Conservation (phyloP, 2,797 vertebrate species). For the Trachurus trachurus region DNA sequence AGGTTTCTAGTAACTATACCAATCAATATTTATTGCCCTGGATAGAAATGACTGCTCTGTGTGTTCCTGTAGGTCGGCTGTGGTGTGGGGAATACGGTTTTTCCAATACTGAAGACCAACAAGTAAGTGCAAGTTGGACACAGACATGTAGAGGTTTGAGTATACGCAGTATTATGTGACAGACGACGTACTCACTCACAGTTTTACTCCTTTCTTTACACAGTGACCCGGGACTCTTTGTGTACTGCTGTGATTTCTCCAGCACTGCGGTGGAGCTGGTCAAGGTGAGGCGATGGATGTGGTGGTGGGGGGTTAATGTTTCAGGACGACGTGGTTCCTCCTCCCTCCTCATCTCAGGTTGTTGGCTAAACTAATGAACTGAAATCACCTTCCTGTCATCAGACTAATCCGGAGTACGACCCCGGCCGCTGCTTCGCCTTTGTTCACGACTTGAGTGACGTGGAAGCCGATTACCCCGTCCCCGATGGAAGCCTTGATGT, state of each 20-base stretch:
- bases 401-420: conserved; percentile 93
- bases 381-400: conserved; percentile 38
- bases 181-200: not conserved
- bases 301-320: not conserved
- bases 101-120: conserved; percentile 98
- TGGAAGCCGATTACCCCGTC: conserved; percentile 88
- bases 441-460: conserved; percentile 93
- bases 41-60: not conserved
- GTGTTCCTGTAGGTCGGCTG: conserved; percentile 91
- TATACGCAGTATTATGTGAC: not conserved
- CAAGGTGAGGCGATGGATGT: conserved; percentile 85
- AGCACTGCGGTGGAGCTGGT: conserved; percentile 94
- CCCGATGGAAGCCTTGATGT: conserved; percentile 90
- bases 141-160: not conserved
- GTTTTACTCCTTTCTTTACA: conserved; percentile 28
- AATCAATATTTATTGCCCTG: not conserved
- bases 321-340: conserved; percentile 4
- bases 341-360: not conserved
- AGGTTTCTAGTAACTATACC: not conserved
- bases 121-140: conserved; percentile 88
- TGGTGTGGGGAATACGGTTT: conserved; percentile 97
- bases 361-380: conserved; percentile 24
- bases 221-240: conserved; percentile 94
- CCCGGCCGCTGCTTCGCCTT: conserved; percentile 93
- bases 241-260: conserved; percentile 98